Evolutionary conservation across 2,888 invertebrate genomes (phyloP).

Genomic region (Archips xylosteana): DNA sequence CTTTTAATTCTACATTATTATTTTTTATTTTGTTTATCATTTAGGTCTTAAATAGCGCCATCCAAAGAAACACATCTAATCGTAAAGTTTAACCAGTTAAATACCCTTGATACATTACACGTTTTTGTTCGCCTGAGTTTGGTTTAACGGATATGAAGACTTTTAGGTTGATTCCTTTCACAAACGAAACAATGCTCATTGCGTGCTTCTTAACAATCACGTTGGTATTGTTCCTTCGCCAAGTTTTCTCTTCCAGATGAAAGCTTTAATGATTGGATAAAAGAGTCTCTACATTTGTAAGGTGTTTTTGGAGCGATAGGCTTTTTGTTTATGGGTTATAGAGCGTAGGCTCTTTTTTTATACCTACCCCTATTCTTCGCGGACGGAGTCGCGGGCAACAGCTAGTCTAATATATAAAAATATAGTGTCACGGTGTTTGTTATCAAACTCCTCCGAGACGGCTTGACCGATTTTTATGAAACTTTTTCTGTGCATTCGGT

Average conservation of each 20-base stretch:
- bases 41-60: too few species aligned
- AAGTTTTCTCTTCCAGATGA: not conserved
- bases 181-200: slow-evolving; percentile 6
- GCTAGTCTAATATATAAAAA: too few species aligned
- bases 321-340: not conserved
- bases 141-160: not conserved
- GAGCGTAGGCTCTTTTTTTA: too few species aligned
- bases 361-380: too few species aligned
- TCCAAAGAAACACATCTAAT: too few species aligned
- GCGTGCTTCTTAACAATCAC: slow-evolving; percentile 10
- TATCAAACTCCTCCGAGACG: too few species aligned
- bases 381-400: too few species aligned
- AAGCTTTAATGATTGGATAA: slow-evolving; percentile 1
- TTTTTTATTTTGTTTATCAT: too few species aligned
- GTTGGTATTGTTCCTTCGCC: slow-evolving; percentile 8
- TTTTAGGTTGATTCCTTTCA: not conserved
- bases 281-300: slow-evolving; percentile 1
- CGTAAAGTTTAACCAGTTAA: not conserved
- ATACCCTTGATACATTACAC: not conserved
- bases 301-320: not conserved
- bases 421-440: too few species aligned
- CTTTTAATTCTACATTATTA: too few species aligned
- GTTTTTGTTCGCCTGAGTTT: not conserved
- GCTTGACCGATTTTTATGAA: too few species aligned
- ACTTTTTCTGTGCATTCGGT: too few species aligned